Base-by-base conservation (phyloP, 2,888 invertebrate species). In the Drosophila longiperda region DNA sequence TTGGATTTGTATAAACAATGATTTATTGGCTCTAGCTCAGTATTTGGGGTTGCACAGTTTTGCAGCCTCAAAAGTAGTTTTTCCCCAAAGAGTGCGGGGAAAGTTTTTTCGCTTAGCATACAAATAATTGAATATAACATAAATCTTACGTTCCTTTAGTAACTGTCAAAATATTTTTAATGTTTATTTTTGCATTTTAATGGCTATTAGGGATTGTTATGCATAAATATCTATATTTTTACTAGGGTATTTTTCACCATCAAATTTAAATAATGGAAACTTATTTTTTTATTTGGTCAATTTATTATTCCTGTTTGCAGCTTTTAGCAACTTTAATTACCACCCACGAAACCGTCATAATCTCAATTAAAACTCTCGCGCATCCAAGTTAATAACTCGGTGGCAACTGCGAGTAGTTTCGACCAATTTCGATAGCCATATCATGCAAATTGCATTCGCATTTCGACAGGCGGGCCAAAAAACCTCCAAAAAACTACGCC, bases 1-100 rank as follows among this genome's bases (percentile, higher is more conserved):
- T 69, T 80, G 86, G 88, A 85, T 89, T 85, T 80, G 77, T 87
- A 82, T 79, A 88, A 85, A 82, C 90, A 85, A 87, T 85, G 90
- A 85, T 89, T 85, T 85, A 85, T 85, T 87, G 88, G 75, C 55
- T 75, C 40, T 73, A 66, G 67, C 71, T 74, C 75, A 63, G 48
- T 55, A 34, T 71, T 57, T 20, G 32, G 73, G 53, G 45, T 38
- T 57, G 57, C 33, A 23, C 15, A 20, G 55, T 60, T 73, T 63
- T 57, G 29, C 78, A 78, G 54, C n/a, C 36, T 62, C 40, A 49
- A 78, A 60, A 63, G 20, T 26, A 36, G 23, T 59, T 23, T n/a
- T 20, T 42, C 3, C 2, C 3, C 15, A 12, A 49, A 36, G 36
- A 50, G 38, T 15, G 57, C 12, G 34, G n/a, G n/a, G 17, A 54